These are phyloP conservation scores for Plebejus anna DNA, from an alignment of 2,888 invertebrate genomes.

Conservation along the genomic window DNA sequence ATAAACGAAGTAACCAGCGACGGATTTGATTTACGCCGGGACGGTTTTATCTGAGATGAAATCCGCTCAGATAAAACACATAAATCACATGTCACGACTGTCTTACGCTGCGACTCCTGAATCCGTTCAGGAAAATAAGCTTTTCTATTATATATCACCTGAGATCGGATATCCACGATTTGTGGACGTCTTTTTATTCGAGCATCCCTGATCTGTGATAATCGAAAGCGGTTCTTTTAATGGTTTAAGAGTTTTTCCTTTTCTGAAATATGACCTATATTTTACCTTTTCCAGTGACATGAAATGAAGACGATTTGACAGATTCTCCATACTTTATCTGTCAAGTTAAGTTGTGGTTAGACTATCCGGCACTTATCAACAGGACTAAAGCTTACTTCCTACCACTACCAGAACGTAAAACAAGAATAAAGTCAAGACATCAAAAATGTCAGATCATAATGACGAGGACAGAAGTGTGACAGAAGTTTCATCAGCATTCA, in stretches of 20 bases:
- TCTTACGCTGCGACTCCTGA: constrained; percentile 58
- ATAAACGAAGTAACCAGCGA: constrained; percentile 29
- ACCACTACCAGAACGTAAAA: too few relatives aligned
- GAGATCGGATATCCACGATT: constrained; percentile 32
- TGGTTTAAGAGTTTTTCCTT: background rate
- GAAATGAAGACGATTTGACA: background rate
- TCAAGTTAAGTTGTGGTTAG: too few relatives aligned
- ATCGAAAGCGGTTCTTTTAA: constrained; percentile 13
- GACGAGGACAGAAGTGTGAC: too few relatives aligned
- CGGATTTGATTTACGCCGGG: constrained; percentile 66
- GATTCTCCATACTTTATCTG: too few relatives aligned
- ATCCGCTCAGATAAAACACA: constrained; percentile 69
- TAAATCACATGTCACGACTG: constrained; percentile 71
- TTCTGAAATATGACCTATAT: background rate
- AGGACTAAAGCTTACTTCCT: too few relatives aligned
- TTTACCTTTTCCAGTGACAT: background rate
- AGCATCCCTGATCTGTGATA: constrained; percentile 2
- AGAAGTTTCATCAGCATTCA: background rate
- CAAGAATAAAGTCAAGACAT: too few relatives aligned
- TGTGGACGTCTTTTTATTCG: constrained; percentile 26
- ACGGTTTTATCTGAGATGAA: constrained; percentile 59
- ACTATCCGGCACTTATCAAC: too few relatives aligned
- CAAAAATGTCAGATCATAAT: too few relatives aligned
- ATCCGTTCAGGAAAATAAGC: constrained; percentile 49
- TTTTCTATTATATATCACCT: constrained; percentile 46